Evolutionary conservation across 2,797 vertebrate genomes (phyloP).

Genomic region (Iguana delicatissima): DNA sequence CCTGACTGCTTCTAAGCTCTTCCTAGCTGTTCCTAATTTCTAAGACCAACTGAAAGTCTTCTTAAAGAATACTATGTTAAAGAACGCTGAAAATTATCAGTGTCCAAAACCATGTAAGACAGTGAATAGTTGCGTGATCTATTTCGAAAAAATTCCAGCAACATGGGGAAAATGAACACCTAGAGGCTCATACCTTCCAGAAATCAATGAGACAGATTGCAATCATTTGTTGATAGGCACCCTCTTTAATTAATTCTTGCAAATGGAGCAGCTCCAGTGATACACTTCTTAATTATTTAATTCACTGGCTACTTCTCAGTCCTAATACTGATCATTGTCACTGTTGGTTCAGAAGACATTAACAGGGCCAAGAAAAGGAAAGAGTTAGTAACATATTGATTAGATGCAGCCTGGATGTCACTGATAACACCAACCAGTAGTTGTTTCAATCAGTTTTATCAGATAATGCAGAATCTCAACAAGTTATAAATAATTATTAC

Average conservation of each 20-base stretch:
- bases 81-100: no score
- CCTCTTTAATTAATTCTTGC: conserved; percentile 43
- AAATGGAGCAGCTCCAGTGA: conserved; percentile 37
- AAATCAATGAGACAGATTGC: conserved; percentile 13
- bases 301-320: conserved; percentile 32
- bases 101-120: not conserved
- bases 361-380: conserved; percentile 49
- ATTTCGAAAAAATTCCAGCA: not conserved
- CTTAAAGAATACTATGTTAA: not conserved
- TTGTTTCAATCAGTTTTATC: conserved; percentile 24
- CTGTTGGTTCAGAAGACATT: conserved; percentile 25
- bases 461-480: conserved; percentile 48
- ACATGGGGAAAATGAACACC: not conserved
- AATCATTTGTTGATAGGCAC: not conserved
- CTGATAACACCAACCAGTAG: conserved; percentile 10
- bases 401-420: conserved; percentile 9
- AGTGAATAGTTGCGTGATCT: not conserved
- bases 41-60: not conserved
- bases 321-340: conserved; percentile 38
- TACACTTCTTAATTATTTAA: conserved; percentile 53
- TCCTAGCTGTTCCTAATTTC: not conserved
- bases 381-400: conserved; percentile 46
- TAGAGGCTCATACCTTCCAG: not conserved
- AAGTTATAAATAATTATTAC: conserved; percentile 60
- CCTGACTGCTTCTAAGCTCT: not conserved